Evolutionary conservation across 2,888 invertebrate species (phyloP).

Genomic region (Campoletis raptor): DNA sequence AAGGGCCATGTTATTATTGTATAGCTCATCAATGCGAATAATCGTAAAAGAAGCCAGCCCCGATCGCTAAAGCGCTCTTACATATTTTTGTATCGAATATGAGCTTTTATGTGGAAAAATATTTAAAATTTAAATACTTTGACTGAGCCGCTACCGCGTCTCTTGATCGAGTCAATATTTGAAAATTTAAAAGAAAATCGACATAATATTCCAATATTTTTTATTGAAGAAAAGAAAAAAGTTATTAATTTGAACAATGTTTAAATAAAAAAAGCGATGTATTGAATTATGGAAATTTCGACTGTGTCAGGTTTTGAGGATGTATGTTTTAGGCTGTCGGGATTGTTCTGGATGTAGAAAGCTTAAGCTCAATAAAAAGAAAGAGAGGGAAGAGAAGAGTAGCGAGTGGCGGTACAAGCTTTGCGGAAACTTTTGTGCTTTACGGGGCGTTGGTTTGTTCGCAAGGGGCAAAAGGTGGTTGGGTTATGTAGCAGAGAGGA

Average conservation of each 20-base stretch:
- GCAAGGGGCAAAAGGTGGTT: conserved; percentile 2
- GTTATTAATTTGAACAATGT: not conserved
- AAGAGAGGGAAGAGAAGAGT: conserved; percentile 48
- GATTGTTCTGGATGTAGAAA: conserved; percentile 38
- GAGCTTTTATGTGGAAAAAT: no score
- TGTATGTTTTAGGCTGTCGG: conserved; percentile 7
- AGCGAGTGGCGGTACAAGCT: conserved; percentile 57
- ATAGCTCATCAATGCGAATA: no score
- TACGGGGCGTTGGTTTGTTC: conserved; percentile 44
- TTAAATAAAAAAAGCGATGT: not conserved
- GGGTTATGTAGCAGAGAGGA: conserved; percentile 3
- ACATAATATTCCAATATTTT: not conserved
- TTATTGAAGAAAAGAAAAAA: not conserved
- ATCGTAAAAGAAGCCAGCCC: no score
- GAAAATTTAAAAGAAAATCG: not conserved
- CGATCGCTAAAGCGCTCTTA: no score
- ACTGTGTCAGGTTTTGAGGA: conserved; percentile 4
- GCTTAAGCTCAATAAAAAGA: conserved; percentile 33
- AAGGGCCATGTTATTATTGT: no score
- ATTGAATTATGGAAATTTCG: conserved; percentile 24
- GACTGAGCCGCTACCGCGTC: no score
- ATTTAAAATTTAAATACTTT: no score
- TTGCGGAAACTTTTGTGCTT: conserved; percentile 61
- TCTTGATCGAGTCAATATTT: not conserved
- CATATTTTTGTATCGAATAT: no score